Conservation (phyloP, 2,797 vertebrate species). For the Melanotaenia pygmaea region DNA sequence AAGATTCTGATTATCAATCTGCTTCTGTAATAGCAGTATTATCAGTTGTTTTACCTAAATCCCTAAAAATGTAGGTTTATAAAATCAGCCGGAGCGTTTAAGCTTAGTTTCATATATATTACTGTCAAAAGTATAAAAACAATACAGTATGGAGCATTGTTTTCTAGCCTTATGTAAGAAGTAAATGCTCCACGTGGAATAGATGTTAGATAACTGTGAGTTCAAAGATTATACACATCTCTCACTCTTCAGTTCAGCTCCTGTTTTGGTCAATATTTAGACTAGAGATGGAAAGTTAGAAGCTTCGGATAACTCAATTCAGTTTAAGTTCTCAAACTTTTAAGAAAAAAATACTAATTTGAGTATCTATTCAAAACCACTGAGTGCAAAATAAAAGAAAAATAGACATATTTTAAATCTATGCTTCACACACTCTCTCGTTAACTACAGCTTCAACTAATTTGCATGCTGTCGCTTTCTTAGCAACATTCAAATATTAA, state of each 20-base stretch:
- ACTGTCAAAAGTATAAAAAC: background rate
- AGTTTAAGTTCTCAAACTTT: too few species aligned
- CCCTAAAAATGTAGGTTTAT: background rate
- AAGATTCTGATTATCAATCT: background rate
- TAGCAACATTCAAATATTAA: too few species aligned
- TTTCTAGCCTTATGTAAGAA: background rate
- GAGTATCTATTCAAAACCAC: too few species aligned
- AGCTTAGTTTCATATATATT: background rate
- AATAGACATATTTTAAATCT: too few species aligned
- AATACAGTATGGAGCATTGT: background rate
- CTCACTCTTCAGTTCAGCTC: background rate
- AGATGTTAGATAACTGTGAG: background rate
- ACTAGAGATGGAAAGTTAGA: background rate
- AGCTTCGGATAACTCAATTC: too few species aligned
- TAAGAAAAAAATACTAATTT: too few species aligned
- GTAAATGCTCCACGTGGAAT: background rate
- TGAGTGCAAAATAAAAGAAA: too few species aligned
- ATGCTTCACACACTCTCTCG: too few species aligned
- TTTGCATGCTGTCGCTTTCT: too few species aligned
- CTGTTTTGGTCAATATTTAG: background rate
- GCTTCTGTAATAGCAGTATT: background rate
- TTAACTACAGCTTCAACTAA: too few species aligned
- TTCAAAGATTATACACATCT: background rate
- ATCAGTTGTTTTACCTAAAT: too few species aligned
- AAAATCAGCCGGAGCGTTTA: background rate